Conservation (phyloP, 92 coral and sea anemone genomes). For the Zoanthus solanderi region DNA sequence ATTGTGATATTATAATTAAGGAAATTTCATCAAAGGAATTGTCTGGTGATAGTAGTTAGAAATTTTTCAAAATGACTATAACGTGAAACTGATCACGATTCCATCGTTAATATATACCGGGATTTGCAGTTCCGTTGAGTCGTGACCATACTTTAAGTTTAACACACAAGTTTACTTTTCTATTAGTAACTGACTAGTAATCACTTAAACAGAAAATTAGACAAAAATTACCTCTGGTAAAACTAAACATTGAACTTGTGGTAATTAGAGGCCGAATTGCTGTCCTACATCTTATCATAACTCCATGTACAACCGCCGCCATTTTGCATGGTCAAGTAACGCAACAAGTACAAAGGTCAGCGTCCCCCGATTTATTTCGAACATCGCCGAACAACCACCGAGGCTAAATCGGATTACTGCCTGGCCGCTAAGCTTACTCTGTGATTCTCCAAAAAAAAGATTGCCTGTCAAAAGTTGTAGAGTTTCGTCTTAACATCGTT, state of each 20-base stretch:
- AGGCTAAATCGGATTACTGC: constrained; percentile 9
- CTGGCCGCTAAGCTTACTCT: constrained; percentile 14
- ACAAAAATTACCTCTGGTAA: constrained; percentile 4
- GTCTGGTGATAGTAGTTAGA: neutral
- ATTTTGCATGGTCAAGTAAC: constrained; percentile 58
- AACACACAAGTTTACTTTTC: neutral
- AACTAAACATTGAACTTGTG: constrained; percentile 28
- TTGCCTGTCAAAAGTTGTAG: constrained; percentile 40
- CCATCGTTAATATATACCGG: constrained; percentile 5
- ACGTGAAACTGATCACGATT: constrained; percentile 19
- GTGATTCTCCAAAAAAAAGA: neutral
- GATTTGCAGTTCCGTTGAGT: neutral
- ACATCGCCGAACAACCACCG: neutral
- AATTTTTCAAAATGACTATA: neutral
- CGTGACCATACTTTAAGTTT: neutral
- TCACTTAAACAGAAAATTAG: neutral
- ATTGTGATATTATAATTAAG: neutral
- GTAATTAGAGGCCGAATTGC: constrained; percentile 57
- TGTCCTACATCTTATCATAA: constrained; percentile 58
- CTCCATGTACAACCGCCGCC: constrained; percentile 79
- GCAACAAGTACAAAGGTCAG: constrained; percentile 29
- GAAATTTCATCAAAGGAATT: too few relatives aligned
- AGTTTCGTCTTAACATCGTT: too few relatives aligned
- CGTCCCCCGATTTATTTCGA: constrained; percentile 5
- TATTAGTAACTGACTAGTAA: neutral